phyloP scores from a whole-genome alignment of 2,113 vertebrate species.

The Cochlearius cochlearius region DNA sequence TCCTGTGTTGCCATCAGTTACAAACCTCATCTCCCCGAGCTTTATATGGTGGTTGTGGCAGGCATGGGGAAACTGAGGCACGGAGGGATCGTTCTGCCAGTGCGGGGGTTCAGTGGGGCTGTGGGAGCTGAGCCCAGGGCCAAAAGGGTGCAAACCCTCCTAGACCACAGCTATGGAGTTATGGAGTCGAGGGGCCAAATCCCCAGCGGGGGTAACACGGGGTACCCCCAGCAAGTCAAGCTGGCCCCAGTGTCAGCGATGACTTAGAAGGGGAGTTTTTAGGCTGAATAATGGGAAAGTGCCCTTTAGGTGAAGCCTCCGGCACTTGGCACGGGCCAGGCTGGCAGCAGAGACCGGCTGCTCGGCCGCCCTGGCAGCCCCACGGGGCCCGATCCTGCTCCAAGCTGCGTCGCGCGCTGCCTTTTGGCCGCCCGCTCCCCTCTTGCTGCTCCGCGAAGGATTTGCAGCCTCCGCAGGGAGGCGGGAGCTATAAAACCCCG shows the following conservation, averaged over 20 bases:
- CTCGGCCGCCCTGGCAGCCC: not conserved
- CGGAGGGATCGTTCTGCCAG: rapidly evolving
- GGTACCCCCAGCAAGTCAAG: not conserved
- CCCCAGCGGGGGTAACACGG: not conserved
- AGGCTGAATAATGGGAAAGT: not conserved
- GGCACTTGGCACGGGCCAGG: rapidly evolving
- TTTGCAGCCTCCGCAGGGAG: not conserved
- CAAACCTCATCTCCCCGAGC: rapidly evolving
- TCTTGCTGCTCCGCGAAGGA: not conserved
- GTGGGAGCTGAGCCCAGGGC: not conserved
- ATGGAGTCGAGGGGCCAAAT: rapidly evolving
- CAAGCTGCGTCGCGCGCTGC: rapidly evolving
- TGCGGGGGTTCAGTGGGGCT: not conserved
- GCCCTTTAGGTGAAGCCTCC: not conserved
- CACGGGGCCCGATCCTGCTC: not conserved
- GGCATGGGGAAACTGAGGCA: not conserved
- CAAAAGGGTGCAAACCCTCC: not conserved
- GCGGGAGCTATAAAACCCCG: not conserved
- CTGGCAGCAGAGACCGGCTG: not conserved
- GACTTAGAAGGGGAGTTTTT: not conserved
- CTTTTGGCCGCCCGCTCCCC: not conserved
- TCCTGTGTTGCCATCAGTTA: rapidly evolving
- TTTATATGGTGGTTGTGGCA: rapidly evolving
- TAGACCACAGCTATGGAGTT: not conserved
- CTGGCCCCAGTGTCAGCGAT: rapidly evolving